Evolutionary conservation across 2,888 invertebrate genomes (phyloP).

Genomic region (Antitype chi): DNA sequence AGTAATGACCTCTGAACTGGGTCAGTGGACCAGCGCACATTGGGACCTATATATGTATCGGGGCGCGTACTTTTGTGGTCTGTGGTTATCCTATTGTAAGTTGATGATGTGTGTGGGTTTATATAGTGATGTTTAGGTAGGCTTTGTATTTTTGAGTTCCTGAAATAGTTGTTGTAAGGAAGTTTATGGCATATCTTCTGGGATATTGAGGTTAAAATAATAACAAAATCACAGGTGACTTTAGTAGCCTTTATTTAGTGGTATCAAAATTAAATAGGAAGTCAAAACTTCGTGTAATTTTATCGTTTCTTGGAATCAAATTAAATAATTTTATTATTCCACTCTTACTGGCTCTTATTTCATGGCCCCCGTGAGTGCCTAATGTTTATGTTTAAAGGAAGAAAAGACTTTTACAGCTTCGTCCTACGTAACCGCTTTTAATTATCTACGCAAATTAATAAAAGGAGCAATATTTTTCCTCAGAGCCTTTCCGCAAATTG

Average conservation of each 20-base stretch:
- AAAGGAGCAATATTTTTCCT: conserved; percentile 20
- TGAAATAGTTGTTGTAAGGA: not conserved
- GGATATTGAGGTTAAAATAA: not conserved
- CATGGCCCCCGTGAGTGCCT: not conserved
- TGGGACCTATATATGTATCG: conserved; percentile 26
- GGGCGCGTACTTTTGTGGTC: conserved; percentile 21
- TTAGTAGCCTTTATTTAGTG: not conserved
- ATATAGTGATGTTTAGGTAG: not conserved
- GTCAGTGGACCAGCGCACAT: conserved; percentile 40
- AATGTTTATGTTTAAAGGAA: conserved; percentile 18
- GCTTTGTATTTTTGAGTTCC: not conserved
- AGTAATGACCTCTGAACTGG: conserved; percentile 43
- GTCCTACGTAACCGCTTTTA: conserved; percentile 20
- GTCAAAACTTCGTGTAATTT: not conserved
- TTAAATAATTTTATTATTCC: conserved; percentile 7
- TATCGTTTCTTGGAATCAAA: conserved; percentile 4
- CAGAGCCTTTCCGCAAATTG: conserved; percentile 1
- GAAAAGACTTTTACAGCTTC: conserved; percentile 21
- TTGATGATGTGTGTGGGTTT: conserved; percentile 5
- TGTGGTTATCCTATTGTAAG: conserved; percentile 31
- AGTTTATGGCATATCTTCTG: too few relatives aligned
- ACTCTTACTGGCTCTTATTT: conserved; percentile 10
- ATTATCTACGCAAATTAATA: conserved; percentile 29
- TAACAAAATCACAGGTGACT: not conserved
- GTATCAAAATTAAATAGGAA: not conserved